Evolutionary conservation across 1,140 invertebrate species (phyloP).

Genomic region (Thaumatotibia leucotreta): DNA sequence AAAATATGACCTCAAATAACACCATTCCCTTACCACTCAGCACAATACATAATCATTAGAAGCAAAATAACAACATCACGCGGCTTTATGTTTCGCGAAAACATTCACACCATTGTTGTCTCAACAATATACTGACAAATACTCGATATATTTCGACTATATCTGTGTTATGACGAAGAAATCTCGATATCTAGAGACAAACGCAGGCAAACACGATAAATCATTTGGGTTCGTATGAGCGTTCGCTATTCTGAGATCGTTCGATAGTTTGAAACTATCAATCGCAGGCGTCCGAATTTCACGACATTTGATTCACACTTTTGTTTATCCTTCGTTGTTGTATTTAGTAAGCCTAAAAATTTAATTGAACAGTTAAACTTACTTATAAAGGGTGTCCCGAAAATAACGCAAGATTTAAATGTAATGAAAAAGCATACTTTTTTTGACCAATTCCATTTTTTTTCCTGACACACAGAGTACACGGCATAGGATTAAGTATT

Average conservation of each 20-base stretch:
- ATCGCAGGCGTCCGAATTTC: too few species aligned
- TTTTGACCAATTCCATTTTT: too few species aligned
- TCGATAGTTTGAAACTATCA: too few species aligned
- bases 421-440: too few species aligned
- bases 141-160: neutral
- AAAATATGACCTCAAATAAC: neutral
- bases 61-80: slow-evolving; percentile 11
- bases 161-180: slow-evolving; percentile 21
- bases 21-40: neutral
- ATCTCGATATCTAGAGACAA: slow-evolving; percentile 25
- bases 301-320: too few species aligned
- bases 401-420: too few species aligned
- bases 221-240: slow-evolving; percentile 25
- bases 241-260: slow-evolving; percentile 22
- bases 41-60: slow-evolving; percentile 12
- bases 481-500: too few species aligned
- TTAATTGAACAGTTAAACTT: too few species aligned
- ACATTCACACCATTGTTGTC: slow-evolving; percentile 11
- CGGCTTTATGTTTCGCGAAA: slow-evolving; percentile 1
- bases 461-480: too few species aligned
- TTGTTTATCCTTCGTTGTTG: too few species aligned
- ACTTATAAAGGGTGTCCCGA: too few species aligned
- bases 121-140: neutral
- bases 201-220: slow-evolving; percentile 34
- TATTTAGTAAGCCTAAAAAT: too few species aligned